phyloP scores from a whole-genome alignment of 2,888 invertebrate genomes.

The Auanema freiburgensis region DNA sequence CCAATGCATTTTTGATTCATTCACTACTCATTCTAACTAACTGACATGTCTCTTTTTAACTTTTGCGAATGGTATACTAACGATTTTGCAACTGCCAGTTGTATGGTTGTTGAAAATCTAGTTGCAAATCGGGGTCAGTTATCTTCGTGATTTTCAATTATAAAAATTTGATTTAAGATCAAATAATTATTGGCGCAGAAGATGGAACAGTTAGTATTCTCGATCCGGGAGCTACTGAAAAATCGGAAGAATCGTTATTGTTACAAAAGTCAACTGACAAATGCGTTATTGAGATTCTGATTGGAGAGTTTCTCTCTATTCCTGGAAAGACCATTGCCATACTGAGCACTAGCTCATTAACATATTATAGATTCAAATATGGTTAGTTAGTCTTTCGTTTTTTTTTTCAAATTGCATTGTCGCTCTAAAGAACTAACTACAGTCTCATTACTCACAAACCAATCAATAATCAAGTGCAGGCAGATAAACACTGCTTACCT shows the following conservation, averaged over 20 bases:
- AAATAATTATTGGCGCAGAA: conserved; percentile 34
- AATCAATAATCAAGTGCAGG: background rate
- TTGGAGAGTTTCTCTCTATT: conserved; percentile 22
- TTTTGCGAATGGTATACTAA: background rate
- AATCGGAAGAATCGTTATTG: conserved; percentile 24
- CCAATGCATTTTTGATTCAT: too few relatives aligned
- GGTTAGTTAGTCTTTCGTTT: conserved; percentile 10
- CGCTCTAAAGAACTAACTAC: background rate
- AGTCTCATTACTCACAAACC: background rate
- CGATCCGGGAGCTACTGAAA: conserved; percentile 27
- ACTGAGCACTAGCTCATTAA: conserved; percentile 21
- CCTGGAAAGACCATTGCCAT: conserved; percentile 20
- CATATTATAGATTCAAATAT: conserved; percentile 17
- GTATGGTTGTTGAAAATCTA: background rate
- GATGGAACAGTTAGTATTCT: conserved; percentile 33
- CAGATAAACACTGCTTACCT: background rate
- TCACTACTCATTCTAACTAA: background rate
- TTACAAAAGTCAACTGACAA: conserved; percentile 16
- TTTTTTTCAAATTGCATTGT: background rate
- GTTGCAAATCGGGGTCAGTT: conserved; percentile 1
- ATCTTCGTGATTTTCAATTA: background rate
- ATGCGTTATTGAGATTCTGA: conserved; percentile 17
- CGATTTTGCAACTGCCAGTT: background rate
- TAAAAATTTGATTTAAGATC: conserved; percentile 21
- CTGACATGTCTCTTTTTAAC: background rate